Conservation (phyloP, 2,797 vertebrate species). For the Artibeus jamaicensis region DNA sequence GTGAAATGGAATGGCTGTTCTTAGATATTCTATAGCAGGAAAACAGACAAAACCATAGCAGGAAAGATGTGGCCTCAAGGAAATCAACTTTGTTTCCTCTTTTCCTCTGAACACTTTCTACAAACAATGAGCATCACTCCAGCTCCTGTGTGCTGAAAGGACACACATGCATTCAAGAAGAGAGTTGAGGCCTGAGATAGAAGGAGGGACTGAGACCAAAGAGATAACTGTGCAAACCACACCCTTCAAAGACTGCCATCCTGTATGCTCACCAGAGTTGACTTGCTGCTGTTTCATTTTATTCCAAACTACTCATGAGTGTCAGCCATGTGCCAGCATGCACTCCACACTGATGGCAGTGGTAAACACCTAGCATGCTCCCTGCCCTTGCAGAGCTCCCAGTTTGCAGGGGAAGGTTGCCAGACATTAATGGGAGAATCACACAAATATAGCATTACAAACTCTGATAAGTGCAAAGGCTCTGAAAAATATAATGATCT, state of each 20-base stretch:
- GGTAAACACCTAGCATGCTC: not conserved
- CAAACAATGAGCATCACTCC: not conserved
- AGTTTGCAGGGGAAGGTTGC: not conserved
- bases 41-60: not conserved
- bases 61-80: not conserved
- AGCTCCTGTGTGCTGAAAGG: not conserved
- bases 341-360: not conserved
- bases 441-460: not conserved
- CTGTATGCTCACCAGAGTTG: accelerated
- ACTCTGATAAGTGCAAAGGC: not conserved
- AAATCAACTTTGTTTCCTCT: not conserved
- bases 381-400: not conserved
- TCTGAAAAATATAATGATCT: not conserved
- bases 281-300: not conserved
- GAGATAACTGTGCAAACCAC: not conserved
- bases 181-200: not conserved
- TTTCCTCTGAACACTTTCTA: not conserved
- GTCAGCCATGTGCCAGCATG: not conserved
- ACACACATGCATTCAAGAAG: too few relatives aligned
- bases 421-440: not conserved
- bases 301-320: too few relatives aligned
- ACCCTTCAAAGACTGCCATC: not conserved
- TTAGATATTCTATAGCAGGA: not conserved
- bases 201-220: not conserved
- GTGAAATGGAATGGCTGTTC: not conserved